Evolutionary conservation across 2,888 invertebrate species (phyloP).

Genomic region (Hybos culiciformis): DNA sequence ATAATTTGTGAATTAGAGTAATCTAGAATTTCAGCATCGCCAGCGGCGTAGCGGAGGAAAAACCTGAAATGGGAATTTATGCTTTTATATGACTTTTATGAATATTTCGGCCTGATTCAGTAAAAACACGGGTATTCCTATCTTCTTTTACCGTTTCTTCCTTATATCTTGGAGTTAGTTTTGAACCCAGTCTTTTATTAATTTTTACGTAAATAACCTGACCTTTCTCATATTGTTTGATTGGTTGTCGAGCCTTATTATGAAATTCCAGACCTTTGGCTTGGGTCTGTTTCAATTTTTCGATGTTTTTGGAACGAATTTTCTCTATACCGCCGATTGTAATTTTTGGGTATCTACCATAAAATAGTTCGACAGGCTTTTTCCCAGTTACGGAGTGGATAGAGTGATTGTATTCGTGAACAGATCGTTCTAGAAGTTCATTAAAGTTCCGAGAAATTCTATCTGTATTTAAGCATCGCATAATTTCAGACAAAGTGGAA

Average conservation of each 20-base stretch:
- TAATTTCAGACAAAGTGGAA: conserved; percentile 6
- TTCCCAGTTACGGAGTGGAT: conserved; percentile 4
- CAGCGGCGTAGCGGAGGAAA: background rate
- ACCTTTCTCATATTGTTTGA: conserved; percentile 5
- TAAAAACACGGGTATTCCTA: conserved; percentile 8
- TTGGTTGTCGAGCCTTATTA: conserved; percentile 2
- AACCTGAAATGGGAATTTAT: background rate
- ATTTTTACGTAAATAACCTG: conserved; percentile 7
- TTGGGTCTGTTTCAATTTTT: too few relatives aligned
- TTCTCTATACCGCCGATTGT: too few relatives aligned
- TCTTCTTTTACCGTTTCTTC: conserved; percentile 10
- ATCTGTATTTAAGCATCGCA: conserved; percentile 3
- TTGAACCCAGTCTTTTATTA: conserved; percentile 9
- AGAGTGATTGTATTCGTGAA: conserved; percentile 5
- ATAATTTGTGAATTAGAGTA: conserved; percentile 1
- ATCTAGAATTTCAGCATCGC: background rate
- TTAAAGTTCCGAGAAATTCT: background rate
- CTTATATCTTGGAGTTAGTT: conserved; percentile 5
- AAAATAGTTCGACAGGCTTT: conserved; percentile 2
- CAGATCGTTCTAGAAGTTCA: conserved; percentile 1
- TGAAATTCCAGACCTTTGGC: conserved; percentile 3
- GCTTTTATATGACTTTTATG: conserved; percentile 6
- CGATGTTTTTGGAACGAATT: too few relatives aligned
- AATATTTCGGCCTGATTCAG: conserved; percentile 6
- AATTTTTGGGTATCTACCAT: too few relatives aligned